Conservation (phyloP, 1,140 invertebrate genomes). For the Dermatophagoides farinae region DNA sequence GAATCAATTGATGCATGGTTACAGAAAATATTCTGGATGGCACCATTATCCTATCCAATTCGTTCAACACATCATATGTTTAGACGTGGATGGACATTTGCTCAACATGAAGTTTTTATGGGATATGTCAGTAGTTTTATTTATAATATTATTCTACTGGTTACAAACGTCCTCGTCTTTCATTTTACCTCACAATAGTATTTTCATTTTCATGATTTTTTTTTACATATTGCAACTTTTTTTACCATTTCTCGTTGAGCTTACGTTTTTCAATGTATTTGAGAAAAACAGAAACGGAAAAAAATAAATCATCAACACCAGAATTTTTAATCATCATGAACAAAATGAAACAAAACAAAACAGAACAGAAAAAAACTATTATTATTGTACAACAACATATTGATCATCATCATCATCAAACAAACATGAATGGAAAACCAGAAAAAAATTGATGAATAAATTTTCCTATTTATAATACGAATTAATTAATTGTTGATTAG, state of each 20-base stretch:
- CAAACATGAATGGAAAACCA: not conserved
- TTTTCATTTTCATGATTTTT: not conserved
- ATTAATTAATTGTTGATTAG: too few relatives aligned
- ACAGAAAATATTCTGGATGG: constrained; percentile 52
- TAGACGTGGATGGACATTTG: constrained; percentile 28
- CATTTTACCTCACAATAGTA: not conserved
- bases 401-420: not conserved
- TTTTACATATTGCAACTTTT: not conserved
- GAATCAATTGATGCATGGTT: constrained; percentile 71
- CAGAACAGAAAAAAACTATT: not conserved
- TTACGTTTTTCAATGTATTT: not conserved
- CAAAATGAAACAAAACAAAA: not conserved
- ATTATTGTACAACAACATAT: not conserved
- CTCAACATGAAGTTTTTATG: not conserved
- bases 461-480: too few relatives aligned
- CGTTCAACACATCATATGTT: constrained; percentile 14
- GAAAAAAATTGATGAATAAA: not conserved
- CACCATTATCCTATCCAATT: constrained; percentile 63
- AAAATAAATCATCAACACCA: not conserved
- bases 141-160: not conserved
- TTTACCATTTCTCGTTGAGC: not conserved
- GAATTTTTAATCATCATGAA: too few relatives aligned
- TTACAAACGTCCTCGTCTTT: not conserved
- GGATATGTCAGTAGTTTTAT: not conserved
- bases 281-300: not conserved